Percentiles rank a stretch among this genome's conserved stretches.
Conservation (phyloP, 2,113 vertebrate genomes). For the Abramis brama region DNA sequence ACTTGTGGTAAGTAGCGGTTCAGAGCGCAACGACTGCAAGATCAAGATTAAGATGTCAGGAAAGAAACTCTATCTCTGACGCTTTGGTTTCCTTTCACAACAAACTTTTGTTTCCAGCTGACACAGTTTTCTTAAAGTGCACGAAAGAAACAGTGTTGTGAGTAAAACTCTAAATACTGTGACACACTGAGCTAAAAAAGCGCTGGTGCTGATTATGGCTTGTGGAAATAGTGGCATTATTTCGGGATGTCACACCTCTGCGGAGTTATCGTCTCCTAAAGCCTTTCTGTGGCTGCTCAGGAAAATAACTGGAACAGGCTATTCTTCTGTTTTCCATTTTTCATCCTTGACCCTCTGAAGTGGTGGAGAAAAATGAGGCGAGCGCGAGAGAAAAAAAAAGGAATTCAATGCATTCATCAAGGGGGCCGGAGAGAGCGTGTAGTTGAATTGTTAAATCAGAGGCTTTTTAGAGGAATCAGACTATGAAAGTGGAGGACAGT, state of each 20-base stretch:
- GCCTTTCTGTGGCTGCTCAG: slow-evolving; percentile 11
- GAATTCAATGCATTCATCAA: slow-evolving; percentile 28
- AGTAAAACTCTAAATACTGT: neutral
- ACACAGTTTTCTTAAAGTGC: neutral
- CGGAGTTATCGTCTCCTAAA: neutral
- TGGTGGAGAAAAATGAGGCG: slow-evolving; percentile 34
- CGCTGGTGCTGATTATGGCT: slow-evolving; percentile 8
- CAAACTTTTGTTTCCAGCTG: neutral
- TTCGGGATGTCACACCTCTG: slow-evolving; percentile 18
- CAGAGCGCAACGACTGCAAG: neutral
- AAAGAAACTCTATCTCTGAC: neutral
- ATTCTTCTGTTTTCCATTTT: slow-evolving; percentile 41
- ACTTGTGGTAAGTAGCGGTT: neutral
- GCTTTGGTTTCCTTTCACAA: neutral
- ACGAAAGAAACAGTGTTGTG: neutral
- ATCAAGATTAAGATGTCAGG: slow-evolving; percentile 16
- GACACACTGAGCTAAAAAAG: slow-evolving; percentile 17
- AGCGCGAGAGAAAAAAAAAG: neutral
- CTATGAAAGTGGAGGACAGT: neutral
- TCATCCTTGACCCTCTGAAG: slow-evolving; percentile 38
- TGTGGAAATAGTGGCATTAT: slow-evolving; percentile 26
- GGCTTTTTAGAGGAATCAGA: slow-evolving; percentile 4
- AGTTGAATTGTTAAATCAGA: slow-evolving; percentile 25
- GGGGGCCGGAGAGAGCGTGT: neutral
- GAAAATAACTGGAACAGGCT: slow-evolving; percentile 22